phyloP scores from a whole-genome alignment of 2,113 vertebrate genomes.

The Boulengeromyrus knoepffleri region DNA sequence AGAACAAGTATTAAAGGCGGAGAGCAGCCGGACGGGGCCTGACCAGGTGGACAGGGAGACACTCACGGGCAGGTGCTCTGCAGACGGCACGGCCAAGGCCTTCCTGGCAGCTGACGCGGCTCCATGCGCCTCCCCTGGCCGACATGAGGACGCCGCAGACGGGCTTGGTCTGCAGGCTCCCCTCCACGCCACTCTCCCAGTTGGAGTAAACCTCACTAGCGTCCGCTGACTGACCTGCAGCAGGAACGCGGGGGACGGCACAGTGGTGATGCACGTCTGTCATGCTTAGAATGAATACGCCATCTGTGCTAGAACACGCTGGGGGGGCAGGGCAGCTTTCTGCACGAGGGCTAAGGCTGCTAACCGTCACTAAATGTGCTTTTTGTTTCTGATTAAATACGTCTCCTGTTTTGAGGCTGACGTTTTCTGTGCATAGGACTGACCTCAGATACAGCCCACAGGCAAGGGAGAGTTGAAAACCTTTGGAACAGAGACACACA shows the following conservation, averaged over 20 bases:
- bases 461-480: background rate
- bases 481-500: background rate
- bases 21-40: background rate
- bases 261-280: background rate
- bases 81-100: slow-evolving; percentile 67
- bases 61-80: slow-evolving; percentile 68
- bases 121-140: slow-evolving; percentile 72
- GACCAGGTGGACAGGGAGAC: background rate
- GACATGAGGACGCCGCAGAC: slow-evolving; percentile 67
- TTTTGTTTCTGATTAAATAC: background rate
- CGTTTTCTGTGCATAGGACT: background rate
- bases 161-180: slow-evolving; percentile 47
- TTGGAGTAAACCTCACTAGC: slow-evolving; percentile 61
- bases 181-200: slow-evolving; percentile 54
- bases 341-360: background rate
- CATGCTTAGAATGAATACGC: background rate
- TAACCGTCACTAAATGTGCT: background rate
- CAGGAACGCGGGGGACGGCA: background rate
- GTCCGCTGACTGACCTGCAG: slow-evolving; percentile 19
- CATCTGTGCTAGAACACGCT: background rate
- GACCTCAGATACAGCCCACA: background rate
- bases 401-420: background rate
- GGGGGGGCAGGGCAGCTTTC: background rate
- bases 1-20: background rate
- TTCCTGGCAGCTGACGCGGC: slow-evolving; percentile 63